Conservation (phyloP, 2,888 invertebrate genomes). For the Ommatoiulus sabulosus region DNA sequence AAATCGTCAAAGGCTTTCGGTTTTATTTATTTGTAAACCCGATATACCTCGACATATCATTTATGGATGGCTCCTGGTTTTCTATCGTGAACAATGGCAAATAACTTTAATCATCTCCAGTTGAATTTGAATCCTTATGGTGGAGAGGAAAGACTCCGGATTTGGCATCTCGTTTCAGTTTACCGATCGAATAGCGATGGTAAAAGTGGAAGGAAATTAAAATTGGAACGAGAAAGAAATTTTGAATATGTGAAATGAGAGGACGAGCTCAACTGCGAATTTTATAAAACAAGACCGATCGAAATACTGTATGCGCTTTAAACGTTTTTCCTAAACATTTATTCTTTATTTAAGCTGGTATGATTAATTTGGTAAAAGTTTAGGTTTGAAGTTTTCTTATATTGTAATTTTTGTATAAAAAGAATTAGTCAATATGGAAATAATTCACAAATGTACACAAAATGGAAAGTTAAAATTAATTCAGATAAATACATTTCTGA, state of each 20-base stretch:
- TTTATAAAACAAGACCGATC: background rate
- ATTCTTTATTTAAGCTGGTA: too few relatives aligned
- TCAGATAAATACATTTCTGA: too few relatives aligned
- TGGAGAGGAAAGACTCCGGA: background rate
- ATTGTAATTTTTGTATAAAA: too few relatives aligned
- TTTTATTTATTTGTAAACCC: too few relatives aligned
- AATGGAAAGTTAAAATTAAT: too few relatives aligned
- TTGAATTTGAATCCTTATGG: slow-evolving; percentile 9
- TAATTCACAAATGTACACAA: too few relatives aligned
- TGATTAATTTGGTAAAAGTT: too few relatives aligned
- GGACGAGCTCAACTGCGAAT: background rate
- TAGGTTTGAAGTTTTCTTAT: too few relatives aligned
- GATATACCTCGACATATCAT: background rate
- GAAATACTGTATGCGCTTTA: too few relatives aligned
- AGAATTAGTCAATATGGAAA: too few relatives aligned
- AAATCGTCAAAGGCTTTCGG: too few relatives aligned
- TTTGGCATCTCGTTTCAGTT: slow-evolving; percentile 28
- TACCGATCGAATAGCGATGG: background rate
- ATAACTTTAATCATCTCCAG: slow-evolving; percentile 18
- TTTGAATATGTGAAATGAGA: background rate
- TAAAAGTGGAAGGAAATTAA: background rate
- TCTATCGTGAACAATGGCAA: background rate
- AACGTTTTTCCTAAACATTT: too few relatives aligned
- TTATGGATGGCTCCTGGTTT: background rate
- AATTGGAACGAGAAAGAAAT: background rate